phyloP scores from a whole-genome alignment of 2,797 vertebrate genomes.

The Cetoscarus ocellatus region DNA sequence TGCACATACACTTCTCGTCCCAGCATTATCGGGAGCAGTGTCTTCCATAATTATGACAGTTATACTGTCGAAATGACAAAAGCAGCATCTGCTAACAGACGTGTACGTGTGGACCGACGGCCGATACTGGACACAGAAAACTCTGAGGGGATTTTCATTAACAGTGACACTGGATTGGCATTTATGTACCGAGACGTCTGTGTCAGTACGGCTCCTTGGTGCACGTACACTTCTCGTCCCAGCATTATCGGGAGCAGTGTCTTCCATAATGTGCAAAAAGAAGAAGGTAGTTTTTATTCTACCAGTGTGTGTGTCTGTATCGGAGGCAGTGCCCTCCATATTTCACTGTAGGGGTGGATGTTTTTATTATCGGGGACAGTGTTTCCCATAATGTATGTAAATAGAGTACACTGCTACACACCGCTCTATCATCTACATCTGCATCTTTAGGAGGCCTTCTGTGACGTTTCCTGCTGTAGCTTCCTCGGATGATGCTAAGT shows the following conservation, averaged over 20 bases:
- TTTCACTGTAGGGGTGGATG: conserved; percentile 93
- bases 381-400: conserved; percentile 95
- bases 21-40: conserved; percentile 99
- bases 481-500: conserved; percentile 5
- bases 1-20: conserved; percentile 73
- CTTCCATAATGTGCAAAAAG: conserved; percentile 96
- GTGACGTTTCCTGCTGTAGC: conserved; percentile 31
- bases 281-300: conserved; percentile 99
- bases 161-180: conserved; percentile 43
- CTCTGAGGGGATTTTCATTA: neutral
- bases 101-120: conserved; percentile 68
- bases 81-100: conserved; percentile 99
- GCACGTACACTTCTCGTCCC: conserved; percentile 73
- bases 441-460: conserved; percentile 40
- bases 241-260: conserved; percentile 98
- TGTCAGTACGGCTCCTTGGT: conserved; percentile 49
- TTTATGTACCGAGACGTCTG: neutral
- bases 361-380: conserved; percentile 97
- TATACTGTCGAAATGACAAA: conserved; percentile 99
- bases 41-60: conserved; percentile 99
- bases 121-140: conserved; percentile 10
- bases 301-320: conserved; percentile 95
- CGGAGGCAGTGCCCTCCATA: conserved; percentile 99
- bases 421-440: conserved; percentile 51
- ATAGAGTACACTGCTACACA: conserved; percentile 41